phyloP scores from a whole-genome alignment of 1,140 invertebrate genomes.

The Neodiprion lecontei region DNA sequence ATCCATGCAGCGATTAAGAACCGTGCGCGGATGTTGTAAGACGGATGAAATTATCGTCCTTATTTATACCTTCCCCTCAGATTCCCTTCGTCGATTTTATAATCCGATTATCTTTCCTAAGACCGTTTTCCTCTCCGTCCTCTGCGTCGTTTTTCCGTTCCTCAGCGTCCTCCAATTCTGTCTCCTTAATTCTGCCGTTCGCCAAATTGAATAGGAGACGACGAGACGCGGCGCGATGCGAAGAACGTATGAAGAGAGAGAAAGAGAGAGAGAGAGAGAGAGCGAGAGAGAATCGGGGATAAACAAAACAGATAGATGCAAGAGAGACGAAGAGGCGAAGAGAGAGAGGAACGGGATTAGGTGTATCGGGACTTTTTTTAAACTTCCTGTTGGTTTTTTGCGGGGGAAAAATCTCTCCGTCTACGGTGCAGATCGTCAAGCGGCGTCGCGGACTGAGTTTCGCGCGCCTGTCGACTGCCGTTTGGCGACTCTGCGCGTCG shows the following conservation, averaged over 20 bases:
- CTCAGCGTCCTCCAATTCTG: slow-evolving; percentile 39
- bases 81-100: too few species aligned
- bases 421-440: not conserved
- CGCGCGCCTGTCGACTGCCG: slow-evolving; percentile 5
- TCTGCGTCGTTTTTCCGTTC: slow-evolving; percentile 36
- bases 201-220: slow-evolving; percentile 20
- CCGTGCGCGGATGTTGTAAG: too few species aligned
- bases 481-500: not conserved
- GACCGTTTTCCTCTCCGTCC: slow-evolving; percentile 43
- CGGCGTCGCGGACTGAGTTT: not conserved
- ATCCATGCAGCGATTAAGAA: too few species aligned
- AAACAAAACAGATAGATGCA: not conserved
- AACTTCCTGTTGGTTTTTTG: not conserved
- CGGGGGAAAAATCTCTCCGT: not conserved
- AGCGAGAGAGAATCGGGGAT: not conserved
- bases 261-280: slow-evolving; percentile 6
- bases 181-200: slow-evolving; percentile 36
- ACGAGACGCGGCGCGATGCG: not conserved
- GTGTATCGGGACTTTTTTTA: slow-evolving; percentile 21
- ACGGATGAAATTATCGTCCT: too few species aligned
- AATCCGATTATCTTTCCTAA: too few species aligned
- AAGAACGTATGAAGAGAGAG: slow-evolving; percentile 5
- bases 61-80: too few species aligned
- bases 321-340: not conserved
- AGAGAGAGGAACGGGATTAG: not conserved